Percentiles rank a stretch among this genome's conserved stretches.
phyloP scores from a whole-genome alignment of 2,888 invertebrate genomes.

The Lapara coniferarum region DNA sequence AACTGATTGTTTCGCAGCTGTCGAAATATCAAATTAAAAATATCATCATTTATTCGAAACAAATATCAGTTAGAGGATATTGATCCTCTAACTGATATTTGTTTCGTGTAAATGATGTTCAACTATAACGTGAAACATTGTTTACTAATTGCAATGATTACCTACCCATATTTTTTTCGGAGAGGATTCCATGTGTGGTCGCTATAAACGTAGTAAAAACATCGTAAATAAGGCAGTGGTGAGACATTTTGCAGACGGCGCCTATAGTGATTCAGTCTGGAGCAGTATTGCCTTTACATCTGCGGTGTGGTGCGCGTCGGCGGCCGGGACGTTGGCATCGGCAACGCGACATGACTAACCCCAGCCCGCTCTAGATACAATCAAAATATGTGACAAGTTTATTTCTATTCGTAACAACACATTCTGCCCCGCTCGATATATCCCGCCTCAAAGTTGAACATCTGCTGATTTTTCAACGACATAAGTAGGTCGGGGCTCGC shows the following conservation, averaged over 20 bases:
- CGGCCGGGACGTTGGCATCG: slow-evolving; percentile 80
- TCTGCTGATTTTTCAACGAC: slow-evolving; percentile 81
- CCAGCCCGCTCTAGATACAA: slow-evolving; percentile 82
- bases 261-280: slow-evolving; percentile 80
- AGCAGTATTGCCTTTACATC: slow-evolving; percentile 79
- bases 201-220: slow-evolving; percentile 38
- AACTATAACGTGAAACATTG: not conserved
- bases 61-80: too few relatives aligned
- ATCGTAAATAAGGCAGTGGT: slow-evolving; percentile 67
- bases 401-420: slow-evolving; percentile 83
- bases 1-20: too few relatives aligned
- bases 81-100: too few relatives aligned
- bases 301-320: slow-evolving; percentile 58
- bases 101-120: not conserved
- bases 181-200: slow-evolving; percentile 36
- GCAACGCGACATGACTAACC: slow-evolving; percentile 80
- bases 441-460: slow-evolving; percentile 77
- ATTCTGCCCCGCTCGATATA: slow-evolving; percentile 78
- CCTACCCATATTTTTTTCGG: not conserved
- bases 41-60: too few relatives aligned
- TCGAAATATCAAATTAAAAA: too few relatives aligned
- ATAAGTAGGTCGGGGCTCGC: slow-evolving; percentile 82
- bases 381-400: slow-evolving; percentile 84
- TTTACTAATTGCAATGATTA: slow-evolving; percentile 13
- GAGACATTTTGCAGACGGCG: slow-evolving; percentile 84